phyloP scores from a whole-genome alignment of 2,888 invertebrate species.

The Cyclophora albipunctata region DNA sequence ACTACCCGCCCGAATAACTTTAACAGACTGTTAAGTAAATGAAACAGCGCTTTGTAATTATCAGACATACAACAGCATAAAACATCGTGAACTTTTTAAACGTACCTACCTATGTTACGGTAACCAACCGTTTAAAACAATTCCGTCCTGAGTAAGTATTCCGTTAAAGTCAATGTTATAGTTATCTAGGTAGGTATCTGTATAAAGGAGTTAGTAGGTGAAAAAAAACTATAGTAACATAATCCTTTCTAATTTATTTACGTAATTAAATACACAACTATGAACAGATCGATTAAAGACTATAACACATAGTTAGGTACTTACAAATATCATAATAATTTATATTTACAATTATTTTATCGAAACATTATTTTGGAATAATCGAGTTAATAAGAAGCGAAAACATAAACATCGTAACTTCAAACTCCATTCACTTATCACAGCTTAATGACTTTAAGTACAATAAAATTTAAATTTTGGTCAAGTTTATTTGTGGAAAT shows the following conservation, averaged over 20 bases:
- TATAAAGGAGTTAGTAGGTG: background rate
- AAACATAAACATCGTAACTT: slow-evolving; percentile 18
- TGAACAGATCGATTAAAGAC: slow-evolving; percentile 37
- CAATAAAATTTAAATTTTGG: slow-evolving; percentile 55
- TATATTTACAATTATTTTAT: slow-evolving; percentile 35
- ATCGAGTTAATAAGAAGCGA: slow-evolving; percentile 13
- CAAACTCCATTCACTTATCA: slow-evolving; percentile 52
- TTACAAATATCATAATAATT: slow-evolving; percentile 12
- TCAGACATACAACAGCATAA: too few relatives aligned
- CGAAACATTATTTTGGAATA: slow-evolving; percentile 15
- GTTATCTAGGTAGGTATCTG: background rate
- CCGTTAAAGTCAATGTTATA: too few relatives aligned
- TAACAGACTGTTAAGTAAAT: too few relatives aligned
- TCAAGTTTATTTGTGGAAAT: slow-evolving; percentile 24
- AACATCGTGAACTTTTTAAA: too few relatives aligned
- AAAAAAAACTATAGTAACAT: slow-evolving; percentile 10
- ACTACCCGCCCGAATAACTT: too few relatives aligned
- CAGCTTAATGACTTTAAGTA: slow-evolving; percentile 56
- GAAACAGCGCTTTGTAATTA: too few relatives aligned
- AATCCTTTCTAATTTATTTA: slow-evolving; percentile 32
- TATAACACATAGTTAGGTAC: slow-evolving; percentile 13
- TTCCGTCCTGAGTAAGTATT: too few relatives aligned
- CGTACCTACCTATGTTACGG: too few relatives aligned
- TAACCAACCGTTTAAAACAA: too few relatives aligned
- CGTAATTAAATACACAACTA: slow-evolving; percentile 40